Evolutionary conservation across 2,797 vertebrate species (phyloP), one percentile per base, ranked within the genome.

Genomic region (Platalea minor): DNA sequence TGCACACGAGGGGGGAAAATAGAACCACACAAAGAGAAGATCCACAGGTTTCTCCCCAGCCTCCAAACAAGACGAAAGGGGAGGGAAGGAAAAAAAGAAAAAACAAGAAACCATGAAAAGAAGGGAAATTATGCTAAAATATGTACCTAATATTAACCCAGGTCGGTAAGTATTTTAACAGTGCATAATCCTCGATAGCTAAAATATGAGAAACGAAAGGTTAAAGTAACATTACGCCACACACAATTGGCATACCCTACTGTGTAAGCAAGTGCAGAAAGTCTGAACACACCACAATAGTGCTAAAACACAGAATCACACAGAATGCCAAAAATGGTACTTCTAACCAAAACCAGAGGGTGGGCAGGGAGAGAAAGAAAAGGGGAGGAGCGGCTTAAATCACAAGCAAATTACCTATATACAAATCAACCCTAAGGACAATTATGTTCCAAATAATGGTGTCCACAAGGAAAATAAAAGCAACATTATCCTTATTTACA

Each of bases 401-500:
- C 97, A 98, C 98, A 97, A 98, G 97, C 97, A 97, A 98, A 98
- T 98, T 98, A 98, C 98, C 97, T 98, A 98, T 98, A 98, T 98
- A 98, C 98, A 98, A 98, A 98, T 98, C 97, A 99, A 98, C 97
- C 97, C 97, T 98, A 99, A 98, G 98, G 98, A 98, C 98, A 98
- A 98, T 98, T 98, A 98, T 98, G 96, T 98, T 98, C 98, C 98
- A 98, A 98, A 98, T 97, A 98, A 98, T 98, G 97, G 96, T 98
- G 97, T 93, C 92, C 98, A 98, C 97, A 88, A 98, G 97, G 98
- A 98, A 98, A 98, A 98, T 94, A 97, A 98, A 98, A 97, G 96
- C 94, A 97, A 98, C 98, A 97, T 97, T 97, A 97, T 97, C 98
- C 98, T 98, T 99, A 99, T 99, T 98, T 99, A 99, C 99, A 99